phyloP scores from a whole-genome alignment of 2,888 invertebrate species.

The Trissoscelio sp. region DNA sequence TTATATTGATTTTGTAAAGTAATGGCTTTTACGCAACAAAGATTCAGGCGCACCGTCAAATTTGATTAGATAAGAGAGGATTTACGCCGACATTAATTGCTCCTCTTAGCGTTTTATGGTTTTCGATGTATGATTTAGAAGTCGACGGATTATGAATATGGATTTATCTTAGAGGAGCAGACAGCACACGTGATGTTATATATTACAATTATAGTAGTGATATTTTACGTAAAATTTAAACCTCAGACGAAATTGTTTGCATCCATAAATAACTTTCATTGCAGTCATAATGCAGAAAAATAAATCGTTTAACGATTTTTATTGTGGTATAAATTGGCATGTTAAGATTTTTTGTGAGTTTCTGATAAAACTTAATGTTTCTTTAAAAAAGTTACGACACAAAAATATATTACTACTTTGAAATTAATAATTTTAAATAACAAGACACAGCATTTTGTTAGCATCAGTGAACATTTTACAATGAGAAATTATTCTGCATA shows the following conservation, averaged over 20 bases:
- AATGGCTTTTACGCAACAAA: no score
- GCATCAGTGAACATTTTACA: no score
- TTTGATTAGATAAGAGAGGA: constrained; percentile 49
- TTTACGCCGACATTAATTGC: constrained; percentile 48
- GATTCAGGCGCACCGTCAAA: background rate
- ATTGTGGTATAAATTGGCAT: background rate
- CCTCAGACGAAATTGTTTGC: background rate
- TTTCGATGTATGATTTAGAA: constrained; percentile 39
- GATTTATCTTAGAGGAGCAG: constrained; percentile 17
- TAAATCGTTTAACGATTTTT: background rate
- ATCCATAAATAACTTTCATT: constrained; percentile 22
- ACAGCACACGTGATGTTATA: background rate
- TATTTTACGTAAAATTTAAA: constrained; percentile 27
- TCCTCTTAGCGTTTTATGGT: constrained; percentile 41
- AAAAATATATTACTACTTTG: no score
- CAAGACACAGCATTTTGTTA: no score
- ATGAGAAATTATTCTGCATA: no score
- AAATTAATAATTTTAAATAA: no score
- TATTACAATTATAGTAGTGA: constrained; percentile 8
- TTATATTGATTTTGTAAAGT: no score
- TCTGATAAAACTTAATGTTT: no score
- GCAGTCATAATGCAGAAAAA: background rate
- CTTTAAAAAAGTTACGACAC: no score
- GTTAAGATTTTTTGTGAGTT: background rate
- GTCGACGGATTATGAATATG: constrained; percentile 20